These are phyloP conservation scores for Electrona antarctica DNA, from an alignment of 2,113 vertebrate species.

Conservation along the genomic window DNA sequence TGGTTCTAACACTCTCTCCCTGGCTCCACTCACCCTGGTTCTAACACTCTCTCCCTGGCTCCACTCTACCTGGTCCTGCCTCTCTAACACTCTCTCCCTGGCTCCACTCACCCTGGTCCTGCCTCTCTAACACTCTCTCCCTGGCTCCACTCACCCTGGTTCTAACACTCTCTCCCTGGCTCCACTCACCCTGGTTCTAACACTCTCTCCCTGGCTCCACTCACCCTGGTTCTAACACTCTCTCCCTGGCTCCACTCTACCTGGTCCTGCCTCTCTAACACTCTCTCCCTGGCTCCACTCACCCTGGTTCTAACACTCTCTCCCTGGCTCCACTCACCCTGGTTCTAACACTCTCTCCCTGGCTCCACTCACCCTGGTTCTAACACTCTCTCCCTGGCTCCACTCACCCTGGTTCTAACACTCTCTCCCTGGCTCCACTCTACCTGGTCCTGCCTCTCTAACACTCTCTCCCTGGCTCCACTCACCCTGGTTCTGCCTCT, in stretches of 20 bases:
- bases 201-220: not conserved
- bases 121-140: constrained; percentile 24
- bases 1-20: too few relatives aligned
- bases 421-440: constrained; percentile 14
- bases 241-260: constrained; percentile 71
- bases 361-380: constrained; percentile 86
- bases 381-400: constrained; percentile 38
- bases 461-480: not conserved
- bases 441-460: constrained; percentile 88
- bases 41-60: constrained; percentile 46
- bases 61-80: constrained; percentile 88
- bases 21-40: constrained; percentile 85
- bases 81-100: too few relatives aligned
- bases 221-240: constrained; percentile 87
- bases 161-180: too few relatives aligned
- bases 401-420: constrained; percentile 87
- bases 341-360: too few relatives aligned
- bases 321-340: too few relatives aligned
- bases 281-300: constrained; percentile 14
- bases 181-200: too few relatives aligned
- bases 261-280: constrained; percentile 82
- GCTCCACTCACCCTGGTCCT: constrained; percentile 87
- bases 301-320: constrained; percentile 98
- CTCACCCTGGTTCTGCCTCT: constrained; percentile 89
- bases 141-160: constrained; percentile 83